Conservation (phyloP, 2,888 invertebrate species). For the Drosophila trichaetosa region DNA sequence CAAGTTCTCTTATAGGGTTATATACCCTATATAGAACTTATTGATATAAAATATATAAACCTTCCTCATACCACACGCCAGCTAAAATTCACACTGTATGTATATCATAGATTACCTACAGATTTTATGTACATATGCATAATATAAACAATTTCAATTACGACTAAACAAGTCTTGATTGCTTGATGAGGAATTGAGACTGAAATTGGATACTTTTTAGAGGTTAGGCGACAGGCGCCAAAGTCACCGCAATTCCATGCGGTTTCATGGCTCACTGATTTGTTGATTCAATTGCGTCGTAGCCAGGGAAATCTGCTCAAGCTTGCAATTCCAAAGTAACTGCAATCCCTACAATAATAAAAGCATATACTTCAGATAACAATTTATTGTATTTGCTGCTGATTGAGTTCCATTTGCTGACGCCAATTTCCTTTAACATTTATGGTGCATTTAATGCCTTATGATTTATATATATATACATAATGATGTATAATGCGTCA, state of each 20-base stretch:
- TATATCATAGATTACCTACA: background rate
- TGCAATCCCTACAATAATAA: constrained; percentile 8
- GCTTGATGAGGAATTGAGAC: constrained; percentile 34
- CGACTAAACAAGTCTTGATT: constrained; percentile 52
- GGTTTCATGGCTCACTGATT: constrained; percentile 52
- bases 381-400: constrained; percentile 32
- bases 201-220: constrained; percentile 56
- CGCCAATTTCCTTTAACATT: constrained; percentile 45
- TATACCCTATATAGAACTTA: background rate
- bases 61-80: background rate
- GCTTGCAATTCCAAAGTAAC: constrained; percentile 21
- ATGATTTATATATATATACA: constrained; percentile 46
- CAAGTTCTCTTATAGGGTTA: background rate
- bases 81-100: background rate
- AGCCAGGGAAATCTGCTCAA: constrained; percentile 11
- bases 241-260: constrained; percentile 49
- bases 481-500: constrained; percentile 55
- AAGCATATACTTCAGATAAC: constrained; percentile 41
- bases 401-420: constrained; percentile 48
- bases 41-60: background rate
- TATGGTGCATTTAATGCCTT: constrained; percentile 54
- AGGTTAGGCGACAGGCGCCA: constrained; percentile 48
- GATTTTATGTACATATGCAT: constrained; percentile 9
- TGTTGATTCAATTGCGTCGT: constrained; percentile 65
- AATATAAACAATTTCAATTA: constrained; percentile 36